Evolutionary conservation across 2,888 invertebrate species (phyloP), one percentile per base, ranked within the genome.

Genomic region (Neuroscelio doddi): DNA sequence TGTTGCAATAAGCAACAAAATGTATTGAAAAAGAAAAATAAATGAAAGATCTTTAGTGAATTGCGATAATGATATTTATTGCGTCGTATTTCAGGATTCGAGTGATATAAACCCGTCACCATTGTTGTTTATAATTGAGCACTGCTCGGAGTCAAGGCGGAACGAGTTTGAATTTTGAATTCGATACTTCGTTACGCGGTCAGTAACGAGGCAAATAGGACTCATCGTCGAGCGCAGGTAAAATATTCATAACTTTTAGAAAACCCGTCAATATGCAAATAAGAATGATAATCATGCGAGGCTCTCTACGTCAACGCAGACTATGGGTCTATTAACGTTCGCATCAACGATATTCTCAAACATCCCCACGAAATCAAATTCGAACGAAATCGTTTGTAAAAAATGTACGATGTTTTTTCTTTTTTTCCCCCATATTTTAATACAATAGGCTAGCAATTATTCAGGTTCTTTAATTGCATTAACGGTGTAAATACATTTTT

Each of bases 261-360:
- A 83, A 83, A 81, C 80, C 83, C 82, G 83, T 83, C 81, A 84
- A 82, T 83, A 83, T 83, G 83, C 80, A 82, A 84, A 84, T 82
- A 9, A 2, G 16, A 75, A 84, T 83, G 83, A 80, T 83, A 83
- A 83, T 83, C 78, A 76, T 62, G 67, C 71, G 61, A 61, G 64
- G 58, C 59, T 64, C 42, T 56, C 53, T 61, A 45, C 65, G 63
- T 61, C 68, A 67, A 68, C 71, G 72, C 73, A 75, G 75, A 72
- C 71, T 73, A 75, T 74, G 69, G 70, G 73, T 76, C 73, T 72
- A 70, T 73, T 73, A 73, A 71, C 69, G 70, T 55, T 64, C 64
- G 45, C 62, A 58, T 69, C 70, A 64, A 65, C 68, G 53, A 55
- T 66, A 69, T 69, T 68, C 68, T 59, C 36, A 5, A 21, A 3